Conservation (phyloP, 2,113 vertebrate species). For the Caretta caretta region DNA sequence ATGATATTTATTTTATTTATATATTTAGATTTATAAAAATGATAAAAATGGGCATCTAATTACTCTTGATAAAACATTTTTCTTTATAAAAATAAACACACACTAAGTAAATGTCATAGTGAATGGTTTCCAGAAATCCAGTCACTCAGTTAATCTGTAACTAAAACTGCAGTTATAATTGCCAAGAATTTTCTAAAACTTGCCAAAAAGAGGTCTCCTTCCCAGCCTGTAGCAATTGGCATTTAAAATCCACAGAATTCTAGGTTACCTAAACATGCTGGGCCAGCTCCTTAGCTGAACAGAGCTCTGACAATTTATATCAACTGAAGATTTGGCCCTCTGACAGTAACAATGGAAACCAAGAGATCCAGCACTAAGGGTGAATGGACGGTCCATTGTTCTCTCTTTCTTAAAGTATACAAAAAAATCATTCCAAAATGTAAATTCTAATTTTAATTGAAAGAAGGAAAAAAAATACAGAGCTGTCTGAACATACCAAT, state of each 20-base stretch:
- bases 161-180: neutral
- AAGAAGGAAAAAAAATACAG: neutral
- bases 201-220: neutral
- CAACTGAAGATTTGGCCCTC: rapidly evolving
- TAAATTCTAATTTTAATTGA: neutral
- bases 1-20: neutral
- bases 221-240: neutral
- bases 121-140: neutral
- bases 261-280: neutral
- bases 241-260: neutral
- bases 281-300: neutral
- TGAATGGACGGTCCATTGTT: neutral
- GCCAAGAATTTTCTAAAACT: neutral
- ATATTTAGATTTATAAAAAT: neutral
- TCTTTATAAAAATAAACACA: neutral
- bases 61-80: neutral
- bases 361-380: neutral
- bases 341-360: neutral
- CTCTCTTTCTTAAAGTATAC: neutral
- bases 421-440: neutral
- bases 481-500: conserved; percentile 67
- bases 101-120: neutral
- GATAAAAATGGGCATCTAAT: neutral
- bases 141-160: neutral
- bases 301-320: neutral